phyloP scores from a whole-genome alignment of 92 coral and sea anemone genomes.

The Plumapathes pennacea region DNA sequence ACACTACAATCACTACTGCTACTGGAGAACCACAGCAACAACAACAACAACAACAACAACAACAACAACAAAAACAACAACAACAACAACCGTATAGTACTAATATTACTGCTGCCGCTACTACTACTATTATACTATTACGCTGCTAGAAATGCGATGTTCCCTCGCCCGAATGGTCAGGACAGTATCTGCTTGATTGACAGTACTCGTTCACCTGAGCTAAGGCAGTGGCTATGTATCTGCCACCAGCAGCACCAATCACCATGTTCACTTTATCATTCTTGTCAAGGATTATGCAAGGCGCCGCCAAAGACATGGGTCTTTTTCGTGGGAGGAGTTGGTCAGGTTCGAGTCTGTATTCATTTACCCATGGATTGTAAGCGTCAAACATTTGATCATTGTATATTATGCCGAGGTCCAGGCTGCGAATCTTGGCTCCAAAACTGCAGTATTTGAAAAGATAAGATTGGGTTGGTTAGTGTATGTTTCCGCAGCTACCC shows the following conservation, averaged over 20 bases:
- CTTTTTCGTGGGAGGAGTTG: constrained; percentile 58
- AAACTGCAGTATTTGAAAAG: constrained; percentile 28
- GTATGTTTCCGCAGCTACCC: too few relatives aligned
- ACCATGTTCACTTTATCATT: constrained; percentile 71
- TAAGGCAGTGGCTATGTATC: constrained; percentile 73
- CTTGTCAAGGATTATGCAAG: constrained; percentile 68
- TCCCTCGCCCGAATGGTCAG: too few relatives aligned
- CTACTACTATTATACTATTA: background rate
- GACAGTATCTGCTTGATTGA: background rate
- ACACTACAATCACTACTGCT: too few relatives aligned
- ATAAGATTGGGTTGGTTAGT: too few relatives aligned
- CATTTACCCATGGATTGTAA: constrained; percentile 78
- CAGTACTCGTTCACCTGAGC: constrained; percentile 59
- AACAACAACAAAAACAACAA: too few relatives aligned
- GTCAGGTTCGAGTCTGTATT: constrained; percentile 68
- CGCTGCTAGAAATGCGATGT: background rate
- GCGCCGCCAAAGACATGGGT: constrained; percentile 81
- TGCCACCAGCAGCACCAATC: constrained; percentile 88
- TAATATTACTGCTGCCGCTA: background rate
- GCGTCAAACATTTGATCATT: constrained; percentile 84
- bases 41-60: too few relatives aligned
- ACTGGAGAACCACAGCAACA: too few relatives aligned
- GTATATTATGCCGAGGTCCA: constrained; percentile 65
- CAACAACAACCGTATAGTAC: background rate
- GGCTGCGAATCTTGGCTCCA: constrained; percentile 73